Evolutionary conservation across 2,888 invertebrate species (phyloP), one percentile per base, ranked within the genome.

Genomic region (Lasioglossum zephyrum): DNA sequence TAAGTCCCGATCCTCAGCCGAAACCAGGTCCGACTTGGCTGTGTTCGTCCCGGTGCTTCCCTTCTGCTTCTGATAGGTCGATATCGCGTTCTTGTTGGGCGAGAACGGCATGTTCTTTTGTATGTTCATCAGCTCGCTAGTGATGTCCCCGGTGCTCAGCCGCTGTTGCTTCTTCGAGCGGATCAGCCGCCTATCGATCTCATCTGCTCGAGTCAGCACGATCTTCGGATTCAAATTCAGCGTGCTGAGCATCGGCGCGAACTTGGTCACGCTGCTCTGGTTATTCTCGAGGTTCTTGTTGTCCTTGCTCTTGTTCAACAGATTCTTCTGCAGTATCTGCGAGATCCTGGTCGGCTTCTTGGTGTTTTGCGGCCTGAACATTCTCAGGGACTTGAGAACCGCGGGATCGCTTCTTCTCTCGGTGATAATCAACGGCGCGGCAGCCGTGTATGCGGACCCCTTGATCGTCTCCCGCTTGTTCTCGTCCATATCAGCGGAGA

Each of bases 341-440:
- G 87, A 86, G 26, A 92, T 91, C 72, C 93, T 91, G 36, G 92
- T 91, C 1, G 92, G 92, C 70, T 93, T 94, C 81, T 94, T 95
- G 11, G 92, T 81, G 75, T 93, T 95, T 11, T 94, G 94, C 4
- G 95, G 95, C 89, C 96, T 94, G 87, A 96, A 96, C 95, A 96
- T 96, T 83, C 96, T 92, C 70, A 96, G 91, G 6, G 96, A 95
- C 92, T 96, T 96, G 4, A 96, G 92, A 9, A 96, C 96, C 26
- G 95, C 95, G 2, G 96, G 96, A 91, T 96, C 96, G 86, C 96
- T 95, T 6, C 94, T 92, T 81, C 95, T 95, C 73, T 95, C 95
- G n/a, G 94, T 92, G 49, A 95, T 94, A 36, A 94, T 93, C 0
- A 94, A 85, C 1, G 93, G 94, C 2, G 94, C 94, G 0, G 94